A percentile compares a stretch with the other conserved stretches of the same genome.
Evolutionary conservation across 2,797 vertebrate genomes (phyloP).

Genomic region (Chrysocyon brachyurus): DNA sequence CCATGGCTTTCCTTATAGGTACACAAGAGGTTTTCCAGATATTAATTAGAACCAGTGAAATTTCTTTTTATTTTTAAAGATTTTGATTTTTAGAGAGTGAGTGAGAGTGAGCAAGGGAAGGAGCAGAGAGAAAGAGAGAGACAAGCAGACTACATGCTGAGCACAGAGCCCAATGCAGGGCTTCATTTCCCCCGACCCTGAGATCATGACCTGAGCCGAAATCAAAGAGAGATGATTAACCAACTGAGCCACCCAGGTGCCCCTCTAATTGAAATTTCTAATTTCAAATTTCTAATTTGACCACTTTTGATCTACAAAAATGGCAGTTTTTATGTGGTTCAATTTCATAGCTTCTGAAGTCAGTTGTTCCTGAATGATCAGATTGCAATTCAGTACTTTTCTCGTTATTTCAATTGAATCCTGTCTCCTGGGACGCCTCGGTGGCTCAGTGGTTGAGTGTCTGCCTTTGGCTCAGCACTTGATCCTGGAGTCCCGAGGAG

Average conservation of each 20-base stretch:
- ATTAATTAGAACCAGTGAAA: neutral
- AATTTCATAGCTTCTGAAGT: conserved; percentile 52
- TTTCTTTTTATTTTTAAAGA: neutral
- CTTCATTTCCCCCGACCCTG: neutral
- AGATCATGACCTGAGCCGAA: neutral
- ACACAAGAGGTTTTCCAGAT: neutral
- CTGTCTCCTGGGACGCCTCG: neutral
- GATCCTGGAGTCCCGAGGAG: too few relatives aligned
- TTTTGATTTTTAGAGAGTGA: neutral
- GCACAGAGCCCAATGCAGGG: neutral
- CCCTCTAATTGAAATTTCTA: neutral
- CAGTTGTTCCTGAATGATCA: conserved; percentile 2
- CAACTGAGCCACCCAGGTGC: neutral
- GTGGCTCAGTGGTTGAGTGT: too few relatives aligned
- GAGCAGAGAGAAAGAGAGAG: neutral
- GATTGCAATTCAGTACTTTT: neutral
- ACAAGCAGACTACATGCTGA: neutral
- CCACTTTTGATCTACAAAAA: conserved; percentile 41
- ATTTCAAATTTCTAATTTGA: neutral
- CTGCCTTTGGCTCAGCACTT: too few relatives aligned
- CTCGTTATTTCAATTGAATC: neutral
- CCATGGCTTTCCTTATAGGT: neutral
- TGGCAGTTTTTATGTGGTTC: conserved; percentile 19
- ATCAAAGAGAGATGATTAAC: neutral
- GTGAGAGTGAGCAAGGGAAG: fast-evolving